Conservation (phyloP, 53 echinoderm and acorn worm species). For the Temnopleurus reevesii region DNA sequence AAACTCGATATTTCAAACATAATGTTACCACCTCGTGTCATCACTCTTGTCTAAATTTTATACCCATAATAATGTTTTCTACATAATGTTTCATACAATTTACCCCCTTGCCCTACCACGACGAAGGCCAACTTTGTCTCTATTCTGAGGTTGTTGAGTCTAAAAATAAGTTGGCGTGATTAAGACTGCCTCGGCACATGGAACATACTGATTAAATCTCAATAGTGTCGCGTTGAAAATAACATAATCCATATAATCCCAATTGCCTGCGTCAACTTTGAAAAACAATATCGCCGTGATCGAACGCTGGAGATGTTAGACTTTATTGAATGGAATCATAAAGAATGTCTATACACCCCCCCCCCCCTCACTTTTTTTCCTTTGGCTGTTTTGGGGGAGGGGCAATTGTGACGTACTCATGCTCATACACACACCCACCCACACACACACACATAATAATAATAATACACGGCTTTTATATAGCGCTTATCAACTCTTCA, state of each 20-base stretch:
- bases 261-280: slow-evolving; percentile 1
- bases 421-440: too few species aligned
- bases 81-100: too few species aligned
- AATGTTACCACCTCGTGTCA: too few species aligned
- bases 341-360: background rate
- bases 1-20: too few species aligned
- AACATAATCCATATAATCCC: background rate
- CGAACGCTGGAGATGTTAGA: background rate
- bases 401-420: too few species aligned
- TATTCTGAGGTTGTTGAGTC: background rate
- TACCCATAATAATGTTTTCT: too few species aligned
- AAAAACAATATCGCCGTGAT: background rate
- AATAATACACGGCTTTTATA: too few species aligned
- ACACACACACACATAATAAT: too few species aligned
- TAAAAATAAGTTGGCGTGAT: slow-evolving; percentile 18
- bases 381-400: too few species aligned
- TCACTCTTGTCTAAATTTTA: too few species aligned
- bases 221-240: background rate
- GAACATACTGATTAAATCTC: background rate
- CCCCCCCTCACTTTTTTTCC: background rate
- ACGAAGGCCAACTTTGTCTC: background rate
- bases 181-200: background rate
- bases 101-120: too few species aligned
- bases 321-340: background rate
- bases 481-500: too few species aligned